Base-by-base conservation (phyloP, 2,888 invertebrate species). In the Sinentomon sp. region DNA sequence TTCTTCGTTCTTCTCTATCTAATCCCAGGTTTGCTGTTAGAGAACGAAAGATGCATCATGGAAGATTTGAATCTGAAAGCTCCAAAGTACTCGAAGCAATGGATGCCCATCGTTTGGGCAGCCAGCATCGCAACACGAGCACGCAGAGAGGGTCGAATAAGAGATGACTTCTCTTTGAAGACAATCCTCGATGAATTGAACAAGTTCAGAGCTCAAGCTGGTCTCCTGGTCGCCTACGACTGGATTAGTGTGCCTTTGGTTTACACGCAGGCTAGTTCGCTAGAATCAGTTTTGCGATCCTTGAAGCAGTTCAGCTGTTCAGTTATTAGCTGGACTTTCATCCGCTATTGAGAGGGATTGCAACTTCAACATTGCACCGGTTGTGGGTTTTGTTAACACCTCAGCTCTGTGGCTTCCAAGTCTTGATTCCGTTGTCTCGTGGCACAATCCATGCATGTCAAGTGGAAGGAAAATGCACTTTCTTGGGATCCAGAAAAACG, bases 41-140 rank as follows among this genome's bases (percentile, higher is more conserved):
- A 75, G 38, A 82, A 76, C 47, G 83, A 83, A 51, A 66, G 69
- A 45, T 56, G 57, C 24, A 77, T 82, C 40, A 67, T 83, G 38
- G 66, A 70, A 34, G 66, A 70, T 45, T 57, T 83, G 45, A 74
- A 80, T 50, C 55, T 60, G 27, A 75, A 76, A 48, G 78, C 76
- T 48, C 78, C 78, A 0, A 68, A 74, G 36, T 74, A 76, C 36
- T 70, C 77, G 9, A 82, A 82, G 48, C 80, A 80, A 53, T 83
- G 80, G 80, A 44, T 83, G 45, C 82, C 83, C 6, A 74, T 83
- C 39, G 77, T 80, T 9, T 83, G 83, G 83, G 80, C 80, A 2
- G 69, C 78, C 2, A 76, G 77, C 52, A 80, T 83, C 44, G 72
- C 82, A 37, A 80, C 80, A 1, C 57, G 80, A 40, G 80, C 82